These are phyloP conservation scores for Tenthredo amoena DNA, from an alignment of 2,888 invertebrate genomes.

Conservation along the genomic window DNA sequence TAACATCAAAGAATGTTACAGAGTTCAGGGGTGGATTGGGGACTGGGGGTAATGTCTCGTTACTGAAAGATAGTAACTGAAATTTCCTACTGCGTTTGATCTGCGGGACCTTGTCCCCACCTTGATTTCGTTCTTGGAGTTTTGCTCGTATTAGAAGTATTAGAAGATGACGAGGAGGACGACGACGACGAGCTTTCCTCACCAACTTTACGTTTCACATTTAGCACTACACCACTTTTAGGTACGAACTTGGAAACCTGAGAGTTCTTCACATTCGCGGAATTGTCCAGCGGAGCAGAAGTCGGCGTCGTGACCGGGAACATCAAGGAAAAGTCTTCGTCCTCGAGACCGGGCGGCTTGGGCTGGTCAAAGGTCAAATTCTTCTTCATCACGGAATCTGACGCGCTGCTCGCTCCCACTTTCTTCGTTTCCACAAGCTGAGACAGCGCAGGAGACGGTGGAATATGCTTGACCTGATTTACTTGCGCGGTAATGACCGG, in stretches of 20 bases:
- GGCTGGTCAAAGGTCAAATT: constrained; percentile 67
- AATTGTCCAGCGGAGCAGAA: constrained; percentile 54
- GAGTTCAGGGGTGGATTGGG: not conserved
- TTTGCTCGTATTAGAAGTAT: constrained; percentile 59
- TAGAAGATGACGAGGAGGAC: not conserved
- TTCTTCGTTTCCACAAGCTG: not conserved
- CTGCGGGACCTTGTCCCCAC: constrained; percentile 74
- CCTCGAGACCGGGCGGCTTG: constrained; percentile 73
- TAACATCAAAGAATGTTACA: constrained; percentile 32
- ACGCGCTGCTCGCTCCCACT: not conserved
- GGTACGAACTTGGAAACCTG: constrained; percentile 62
- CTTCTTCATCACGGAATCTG: constrained; percentile 56
- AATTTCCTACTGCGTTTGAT: constrained; percentile 54
- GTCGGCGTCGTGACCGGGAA: constrained; percentile 63
- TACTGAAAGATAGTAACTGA: constrained; percentile 1
- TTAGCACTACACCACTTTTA: constrained; percentile 71
- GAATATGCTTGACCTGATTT: constrained; percentile 51
- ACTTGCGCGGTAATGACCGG: constrained; percentile 46
- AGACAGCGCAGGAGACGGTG: constrained; percentile 56
- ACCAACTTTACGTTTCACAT: constrained; percentile 69
- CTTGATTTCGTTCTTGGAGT: constrained; percentile 70
- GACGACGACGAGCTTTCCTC: constrained; percentile 63
- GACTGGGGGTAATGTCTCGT: not conserved
- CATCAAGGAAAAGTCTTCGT: constrained; percentile 68
- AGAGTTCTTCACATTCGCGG: not conserved